Evolutionary conservation across 2,888 invertebrate genomes (phyloP).

Genomic region (Oxytorus armatus): DNA sequence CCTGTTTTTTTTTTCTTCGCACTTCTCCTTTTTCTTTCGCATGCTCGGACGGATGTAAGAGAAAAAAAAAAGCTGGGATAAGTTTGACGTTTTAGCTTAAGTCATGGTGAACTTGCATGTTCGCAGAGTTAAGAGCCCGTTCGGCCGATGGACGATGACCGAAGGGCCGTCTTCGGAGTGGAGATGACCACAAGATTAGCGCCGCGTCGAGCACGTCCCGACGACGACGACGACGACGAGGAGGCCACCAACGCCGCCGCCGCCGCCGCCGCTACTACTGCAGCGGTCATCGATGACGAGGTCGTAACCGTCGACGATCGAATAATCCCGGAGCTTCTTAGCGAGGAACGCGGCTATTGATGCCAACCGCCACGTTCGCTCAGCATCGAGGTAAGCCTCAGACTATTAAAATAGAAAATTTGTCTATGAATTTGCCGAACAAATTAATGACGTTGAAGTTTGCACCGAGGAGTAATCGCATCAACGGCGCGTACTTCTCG

Average conservation of each 20-base stretch:
- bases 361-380: conserved; percentile 76
- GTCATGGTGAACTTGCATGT: conserved; percentile 15
- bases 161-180: conserved; percentile 74
- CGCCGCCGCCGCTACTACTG: conserved; percentile 72
- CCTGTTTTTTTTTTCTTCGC: no score
- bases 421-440: no score
- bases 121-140: conserved; percentile 67
- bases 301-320: conserved; percentile 59
- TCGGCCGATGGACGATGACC: conserved; percentile 74
- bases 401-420: no score
- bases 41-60: neutral
- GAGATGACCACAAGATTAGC: conserved; percentile 79
- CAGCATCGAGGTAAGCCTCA: conserved; percentile 74
- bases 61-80: neutral
- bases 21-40: no score
- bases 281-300: conserved; percentile 59
- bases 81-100: neutral
- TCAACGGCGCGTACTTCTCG: no score
- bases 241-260: conserved; percentile 70
- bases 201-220: conserved; percentile 78
- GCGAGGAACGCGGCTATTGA: conserved; percentile 74
- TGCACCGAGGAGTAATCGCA: no score
- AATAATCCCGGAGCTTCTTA: conserved; percentile 70
- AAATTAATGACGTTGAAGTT: no score
- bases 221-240: conserved; percentile 76